These are phyloP conservation scores for human DNA, from an alignment of 2,113 vertebrate species.

Conservation along the genomic window GRCh38 chr13:44489001-44489500, in stretches of 20 bases:
- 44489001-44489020: neutral
- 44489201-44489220: neutral
- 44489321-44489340: neutral
- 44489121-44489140: neutral
- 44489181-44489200: neutral
- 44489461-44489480: neutral
- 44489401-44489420: neutral
- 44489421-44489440: neutral
- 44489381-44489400: neutral
- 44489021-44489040: neutral
- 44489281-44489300: neutral
- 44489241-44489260: neutral
- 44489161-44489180: neutral
- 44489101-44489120: neutral
- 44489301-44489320: neutral
- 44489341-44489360: neutral
- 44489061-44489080: neutral
- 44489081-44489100: neutral
- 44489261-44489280: slow-evolving; percentile 3
- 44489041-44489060: neutral
- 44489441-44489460: neutral
- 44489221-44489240: neutral
- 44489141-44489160: neutral
- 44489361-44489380: neutral
- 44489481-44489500: neutral